Evolutionary conservation across 2,113 vertebrate genomes (phyloP), one percentile per base, ranked within the genome.

Genomic region (Hemicordylus capensis): DNA sequence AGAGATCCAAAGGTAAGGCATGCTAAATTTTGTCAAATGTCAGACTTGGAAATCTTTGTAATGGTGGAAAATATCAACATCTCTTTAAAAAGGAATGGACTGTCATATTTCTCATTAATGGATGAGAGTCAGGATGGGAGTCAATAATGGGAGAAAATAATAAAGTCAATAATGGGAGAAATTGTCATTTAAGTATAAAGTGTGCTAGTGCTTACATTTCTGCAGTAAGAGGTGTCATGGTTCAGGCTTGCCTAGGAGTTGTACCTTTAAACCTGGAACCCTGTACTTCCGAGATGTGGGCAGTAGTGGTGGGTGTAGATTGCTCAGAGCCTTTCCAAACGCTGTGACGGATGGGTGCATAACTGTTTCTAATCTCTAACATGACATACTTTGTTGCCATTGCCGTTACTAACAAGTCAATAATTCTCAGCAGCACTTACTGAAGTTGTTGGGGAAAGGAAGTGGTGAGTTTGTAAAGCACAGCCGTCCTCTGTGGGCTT

Each of bases 1-100:
- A 95, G 98, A 94, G 99, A 99, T 94, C 99, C 99, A 87, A 99
- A 99, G 98, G 99, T 99, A 97, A 96, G 93, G 72, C 24, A 74
- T 63, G 5, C 39, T 74, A 48, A 73, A 59, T 42, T 72, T 44
- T n/a, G 26, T 44, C 51, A 72, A 44, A 22, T 34, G 19, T 26
- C 26, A 63, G 61, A 59, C 42, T 70, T 82, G 31, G 34, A 82
- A 61, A 82, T 44, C 48, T 78, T 15, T 34, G 28, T 19, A 73
- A 39, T 59, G n/a, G 42, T 46, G 11, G 26, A 44, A 81, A 12
- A 44, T 34, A 20, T 19, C 44, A 51, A 67, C 48, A 66, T 20
- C 22, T 37, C 24, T 67, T 80, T 54, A 54, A 54, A 51, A 66
- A 80, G 67, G 56, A 66, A 72, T 81, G 54, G 17, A 31, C 56